Percentiles rank a stretch among this genome's conserved stretches.
These are phyloP conservation scores for Onthophagus sagittarius DNA, from an alignment of 2,888 invertebrate species.

Conservation along the genomic window DNA sequence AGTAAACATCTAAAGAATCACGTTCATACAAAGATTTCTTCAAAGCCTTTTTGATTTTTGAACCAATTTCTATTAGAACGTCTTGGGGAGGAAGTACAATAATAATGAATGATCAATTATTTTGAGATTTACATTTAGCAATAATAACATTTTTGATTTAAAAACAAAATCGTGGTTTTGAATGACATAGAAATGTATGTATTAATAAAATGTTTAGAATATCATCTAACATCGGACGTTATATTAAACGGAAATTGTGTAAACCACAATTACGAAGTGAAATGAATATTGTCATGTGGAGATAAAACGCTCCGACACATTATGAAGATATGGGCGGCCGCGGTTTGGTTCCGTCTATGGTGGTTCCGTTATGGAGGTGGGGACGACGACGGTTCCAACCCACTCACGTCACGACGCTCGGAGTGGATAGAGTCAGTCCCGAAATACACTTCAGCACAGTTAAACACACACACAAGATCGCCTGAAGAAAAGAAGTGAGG, in stretches of 20 bases:
- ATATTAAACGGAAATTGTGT: background rate
- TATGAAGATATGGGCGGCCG: background rate
- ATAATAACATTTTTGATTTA: too few relatives aligned
- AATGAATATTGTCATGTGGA: background rate
- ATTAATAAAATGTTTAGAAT: too few relatives aligned
- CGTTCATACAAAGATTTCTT: too few relatives aligned
- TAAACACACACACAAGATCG: constrained; percentile 17
- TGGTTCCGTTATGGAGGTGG: constrained; percentile 4
- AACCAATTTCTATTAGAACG: too few relatives aligned
- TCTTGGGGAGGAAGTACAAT: too few relatives aligned
- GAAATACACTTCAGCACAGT: constrained; percentile 26
- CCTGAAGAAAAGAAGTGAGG: constrained; percentile 16
- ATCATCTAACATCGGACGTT: background rate
- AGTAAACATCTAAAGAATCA: too few relatives aligned
- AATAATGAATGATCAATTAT: too few relatives aligned
- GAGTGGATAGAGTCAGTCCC: constrained; percentile 30
- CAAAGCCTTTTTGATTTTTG: too few relatives aligned
- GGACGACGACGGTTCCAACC: constrained; percentile 31
- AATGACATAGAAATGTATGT: too few relatives aligned
- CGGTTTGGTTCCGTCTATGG: background rate
- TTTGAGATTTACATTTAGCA: too few relatives aligned
- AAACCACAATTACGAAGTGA: background rate
- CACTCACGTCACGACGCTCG: constrained; percentile 35
- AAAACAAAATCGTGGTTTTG: too few relatives aligned
- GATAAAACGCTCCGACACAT: background rate